These are phyloP conservation scores for Scaeva pyrastri DNA, from an alignment of 2,888 invertebrate species.

Conservation along the genomic window DNA sequence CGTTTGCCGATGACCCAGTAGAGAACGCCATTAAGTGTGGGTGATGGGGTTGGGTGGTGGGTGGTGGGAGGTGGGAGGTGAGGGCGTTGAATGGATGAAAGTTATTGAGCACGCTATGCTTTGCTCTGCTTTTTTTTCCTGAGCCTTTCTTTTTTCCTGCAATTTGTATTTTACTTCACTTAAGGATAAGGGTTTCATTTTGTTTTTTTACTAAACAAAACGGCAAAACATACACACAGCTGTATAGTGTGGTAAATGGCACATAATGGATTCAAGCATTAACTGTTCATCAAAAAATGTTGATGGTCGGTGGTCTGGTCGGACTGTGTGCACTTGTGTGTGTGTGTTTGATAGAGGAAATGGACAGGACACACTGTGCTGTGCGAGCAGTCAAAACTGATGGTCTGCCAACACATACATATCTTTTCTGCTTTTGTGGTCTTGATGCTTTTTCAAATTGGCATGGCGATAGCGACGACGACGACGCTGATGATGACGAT, in stretches of 20 bases:
- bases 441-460: constrained; percentile 5
- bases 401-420: constrained; percentile 28
- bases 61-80: background rate
- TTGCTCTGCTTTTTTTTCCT: background rate
- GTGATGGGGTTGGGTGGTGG: no score
- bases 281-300: constrained; percentile 54
- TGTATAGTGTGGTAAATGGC: constrained; percentile 49
- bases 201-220: constrained; percentile 11
- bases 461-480: background rate
- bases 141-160: background rate
- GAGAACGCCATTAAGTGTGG: no score
- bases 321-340: background rate
- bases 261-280: constrained; percentile 39
- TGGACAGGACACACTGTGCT: no score
- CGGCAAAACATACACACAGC: background rate
- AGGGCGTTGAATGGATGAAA: background rate
- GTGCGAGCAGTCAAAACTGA: constrained; percentile 14
- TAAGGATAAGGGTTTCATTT: background rate
- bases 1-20: background rate
- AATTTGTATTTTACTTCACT: constrained; percentile 16
- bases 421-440: constrained; percentile 24
- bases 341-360: no score
- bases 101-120: background rate
- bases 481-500: no score
- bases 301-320: background rate